phyloP scores from a whole-genome alignment of 2,797 vertebrate genomes.

The Fistularia commersonii region DNA sequence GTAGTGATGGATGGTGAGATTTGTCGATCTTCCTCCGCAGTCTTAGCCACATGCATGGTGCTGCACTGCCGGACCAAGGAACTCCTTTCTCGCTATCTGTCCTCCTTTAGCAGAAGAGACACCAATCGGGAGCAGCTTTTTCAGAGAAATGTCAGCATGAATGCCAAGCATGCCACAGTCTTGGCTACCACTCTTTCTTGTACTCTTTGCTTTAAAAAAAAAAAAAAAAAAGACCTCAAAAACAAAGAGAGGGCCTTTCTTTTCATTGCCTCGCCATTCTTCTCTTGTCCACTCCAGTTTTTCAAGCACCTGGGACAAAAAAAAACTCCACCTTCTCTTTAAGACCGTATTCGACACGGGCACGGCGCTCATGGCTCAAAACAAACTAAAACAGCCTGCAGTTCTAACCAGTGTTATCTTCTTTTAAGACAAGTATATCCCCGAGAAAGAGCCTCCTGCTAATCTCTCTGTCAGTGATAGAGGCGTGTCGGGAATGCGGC shows the following conservation, averaged over 20 bases:
- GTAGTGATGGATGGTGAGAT: conserved; percentile 82
- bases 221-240: too few species aligned
- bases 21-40: conserved; percentile 31
- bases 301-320: conserved; percentile 12
- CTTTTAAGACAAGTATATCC: conserved; percentile 35
- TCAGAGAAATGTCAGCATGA: conserved; percentile 59
- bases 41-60: conserved; percentile 68
- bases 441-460: conserved; percentile 39
- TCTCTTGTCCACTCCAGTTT: background rate
- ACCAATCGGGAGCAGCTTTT: conserved; percentile 38
- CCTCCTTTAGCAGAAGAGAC: conserved; percentile 25
- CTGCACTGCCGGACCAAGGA: conserved; percentile 55
- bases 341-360: conserved; percentile 28
- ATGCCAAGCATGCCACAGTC: conserved; percentile 64
- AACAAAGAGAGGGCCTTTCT: too few species aligned
- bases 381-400: conserved; percentile 10
- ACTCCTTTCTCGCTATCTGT: conserved; percentile 45
- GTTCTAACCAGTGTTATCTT: conserved; percentile 22
- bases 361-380: conserved; percentile 12
- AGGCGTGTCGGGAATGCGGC: conserved; percentile 54
- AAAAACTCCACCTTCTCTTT: conserved; percentile 18
- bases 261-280: conserved; percentile 8
- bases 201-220: too few species aligned
- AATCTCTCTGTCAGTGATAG: conserved; percentile 56
- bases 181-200: background rate